These are phyloP conservation scores for Semnornis frantzii DNA, from an alignment of 2,113 vertebrate genomes.

Conservation along the genomic window DNA sequence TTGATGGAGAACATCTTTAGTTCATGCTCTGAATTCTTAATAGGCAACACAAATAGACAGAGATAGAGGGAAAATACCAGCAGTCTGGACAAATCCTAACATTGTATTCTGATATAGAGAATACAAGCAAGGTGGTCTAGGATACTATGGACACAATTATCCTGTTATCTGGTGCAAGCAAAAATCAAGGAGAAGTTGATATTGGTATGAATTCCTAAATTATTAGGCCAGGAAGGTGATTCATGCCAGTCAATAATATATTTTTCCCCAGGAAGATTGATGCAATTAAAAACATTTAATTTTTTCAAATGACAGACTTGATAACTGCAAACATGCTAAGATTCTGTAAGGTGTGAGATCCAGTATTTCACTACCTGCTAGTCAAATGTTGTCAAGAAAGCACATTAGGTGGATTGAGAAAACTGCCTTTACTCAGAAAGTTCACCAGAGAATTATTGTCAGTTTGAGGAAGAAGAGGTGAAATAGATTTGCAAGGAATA, in stretches of 20 bases:
- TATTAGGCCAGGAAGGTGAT: neutral
- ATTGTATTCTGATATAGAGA: neutral
- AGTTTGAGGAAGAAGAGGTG: neutral
- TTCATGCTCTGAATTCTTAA: slow-evolving; percentile 42
- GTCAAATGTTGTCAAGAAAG: neutral
- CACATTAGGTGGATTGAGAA: neutral
- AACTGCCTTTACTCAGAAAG: neutral
- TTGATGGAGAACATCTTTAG: slow-evolving; percentile 27
- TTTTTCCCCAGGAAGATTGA: neutral
- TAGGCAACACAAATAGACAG: neutral
- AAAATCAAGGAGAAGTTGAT: neutral
- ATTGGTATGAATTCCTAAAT: neutral
- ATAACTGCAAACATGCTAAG: neutral
- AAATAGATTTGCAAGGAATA: neutral
- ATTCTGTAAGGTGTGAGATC: neutral
- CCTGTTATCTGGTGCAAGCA: neutral
- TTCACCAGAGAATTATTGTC: neutral
- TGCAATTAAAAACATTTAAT: neutral
- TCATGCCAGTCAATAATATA: neutral
- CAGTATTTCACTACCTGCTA: neutral
- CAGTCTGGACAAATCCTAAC: neutral
- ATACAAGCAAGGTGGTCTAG: neutral
- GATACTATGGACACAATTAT: neutral
- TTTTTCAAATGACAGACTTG: neutral
- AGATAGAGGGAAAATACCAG: neutral